phyloP scores from a whole-genome alignment of 2,113 vertebrate species.

The Caranx ignobilis region DNA sequence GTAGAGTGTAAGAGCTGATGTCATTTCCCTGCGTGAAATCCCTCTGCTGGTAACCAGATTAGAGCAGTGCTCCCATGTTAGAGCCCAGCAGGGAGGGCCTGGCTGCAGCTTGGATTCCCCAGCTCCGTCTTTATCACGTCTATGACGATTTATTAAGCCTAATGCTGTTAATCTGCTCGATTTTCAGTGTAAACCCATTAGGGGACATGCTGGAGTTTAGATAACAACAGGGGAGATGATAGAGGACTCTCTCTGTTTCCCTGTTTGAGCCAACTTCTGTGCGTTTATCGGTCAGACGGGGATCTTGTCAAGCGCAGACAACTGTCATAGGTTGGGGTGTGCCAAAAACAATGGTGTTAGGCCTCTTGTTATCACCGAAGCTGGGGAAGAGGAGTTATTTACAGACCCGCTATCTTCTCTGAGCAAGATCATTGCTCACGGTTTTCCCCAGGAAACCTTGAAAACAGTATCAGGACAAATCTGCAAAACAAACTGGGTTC shows the following conservation, averaged over 20 bases:
- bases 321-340: constrained; percentile 65
- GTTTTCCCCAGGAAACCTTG: constrained; percentile 60
- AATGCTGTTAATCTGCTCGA: constrained; percentile 75
- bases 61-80: constrained; percentile 52
- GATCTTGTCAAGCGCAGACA: constrained; percentile 74
- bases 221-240: constrained; percentile 51
- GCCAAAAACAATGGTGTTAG: constrained; percentile 75
- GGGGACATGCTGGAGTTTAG: constrained; percentile 55
- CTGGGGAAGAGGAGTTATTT: constrained; percentile 67
- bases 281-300: constrained; percentile 52
- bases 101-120: constrained; percentile 51
- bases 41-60: constrained; percentile 69
- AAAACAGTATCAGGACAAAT: constrained; percentile 59
- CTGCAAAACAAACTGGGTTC: constrained; percentile 62
- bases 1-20: constrained; percentile 33
- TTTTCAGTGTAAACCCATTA: constrained; percentile 77
- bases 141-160: constrained; percentile 73
- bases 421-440: constrained; percentile 34
- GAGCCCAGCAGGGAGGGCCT: constrained; percentile 63
- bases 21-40: constrained; percentile 59
- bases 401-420: constrained; percentile 66
- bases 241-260: constrained; percentile 56
- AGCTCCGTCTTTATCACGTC: constrained; percentile 56
- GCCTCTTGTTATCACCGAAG: constrained; percentile 63
- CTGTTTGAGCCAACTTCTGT: constrained; percentile 35